These are phyloP conservation scores for Cryptomyrus ogoouensis DNA, from an alignment of 2,113 vertebrate genomes.

Conservation along the genomic window DNA sequence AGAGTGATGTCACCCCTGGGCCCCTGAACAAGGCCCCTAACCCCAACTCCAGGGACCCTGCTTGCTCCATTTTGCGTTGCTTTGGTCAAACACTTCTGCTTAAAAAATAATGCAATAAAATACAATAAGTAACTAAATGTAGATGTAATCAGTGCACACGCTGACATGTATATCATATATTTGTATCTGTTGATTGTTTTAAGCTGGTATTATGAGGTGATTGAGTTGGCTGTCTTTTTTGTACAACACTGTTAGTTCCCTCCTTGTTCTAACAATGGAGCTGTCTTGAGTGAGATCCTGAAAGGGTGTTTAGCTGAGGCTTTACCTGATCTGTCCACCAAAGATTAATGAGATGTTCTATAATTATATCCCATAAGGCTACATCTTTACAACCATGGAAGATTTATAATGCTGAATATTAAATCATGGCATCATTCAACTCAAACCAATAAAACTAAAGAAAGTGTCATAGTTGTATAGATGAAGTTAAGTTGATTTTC, in stretches of 20 bases:
- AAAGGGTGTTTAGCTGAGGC: not conserved
- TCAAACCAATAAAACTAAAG: not conserved
- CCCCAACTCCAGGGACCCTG: not conserved
- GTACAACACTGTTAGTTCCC: not conserved
- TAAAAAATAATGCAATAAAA: not conserved
- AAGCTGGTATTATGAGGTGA: not conserved
- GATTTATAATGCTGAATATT: not conserved
- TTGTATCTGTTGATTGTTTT: not conserved
- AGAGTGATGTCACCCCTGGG: not conserved
- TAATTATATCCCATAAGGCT: not conserved
- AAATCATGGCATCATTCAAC: not conserved
- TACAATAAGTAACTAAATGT: not conserved
- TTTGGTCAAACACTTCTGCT: not conserved
- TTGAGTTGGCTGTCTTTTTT: not conserved
- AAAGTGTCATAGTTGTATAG: not conserved
- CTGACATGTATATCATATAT: not conserved
- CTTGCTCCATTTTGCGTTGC: not conserved
- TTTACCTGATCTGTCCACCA: not conserved
- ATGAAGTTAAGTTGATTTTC: not conserved
- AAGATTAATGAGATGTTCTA: not conserved
- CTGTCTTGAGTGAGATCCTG: not conserved
- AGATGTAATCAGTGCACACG: not conserved
- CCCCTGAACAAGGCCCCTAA: not conserved
- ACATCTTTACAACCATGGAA: not conserved
- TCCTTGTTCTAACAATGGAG: not conserved